These are phyloP conservation scores for Phataginus tetradactyla DNA, from an alignment of 2,797 vertebrate species.

Conservation along the genomic window DNA sequence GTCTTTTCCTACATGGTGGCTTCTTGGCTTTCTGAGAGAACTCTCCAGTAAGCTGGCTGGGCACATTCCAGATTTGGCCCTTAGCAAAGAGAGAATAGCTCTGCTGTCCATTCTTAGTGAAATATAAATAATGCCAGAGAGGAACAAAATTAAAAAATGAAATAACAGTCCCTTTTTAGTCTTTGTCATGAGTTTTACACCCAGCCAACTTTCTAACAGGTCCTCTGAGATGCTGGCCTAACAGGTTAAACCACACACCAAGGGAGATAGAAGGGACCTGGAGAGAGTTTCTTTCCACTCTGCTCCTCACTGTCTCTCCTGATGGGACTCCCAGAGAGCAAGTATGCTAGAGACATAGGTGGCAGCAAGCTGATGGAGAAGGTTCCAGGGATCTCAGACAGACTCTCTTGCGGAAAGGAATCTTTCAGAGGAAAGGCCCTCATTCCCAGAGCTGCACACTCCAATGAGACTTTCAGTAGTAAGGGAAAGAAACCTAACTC, in stretches of 20 bases:
- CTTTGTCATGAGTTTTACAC: constrained; percentile 46
- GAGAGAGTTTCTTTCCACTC: neutral
- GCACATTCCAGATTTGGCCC: constrained; percentile 22
- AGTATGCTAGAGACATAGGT: neutral
- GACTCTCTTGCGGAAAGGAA: neutral
- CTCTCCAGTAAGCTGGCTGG: neutral
- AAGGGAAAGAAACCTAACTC: neutral
- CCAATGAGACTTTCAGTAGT: neutral
- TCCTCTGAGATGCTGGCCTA: neutral
- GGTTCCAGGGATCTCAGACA: neutral
- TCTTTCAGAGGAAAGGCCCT: neutral
- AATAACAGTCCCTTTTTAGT: neutral
- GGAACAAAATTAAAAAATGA: neutral
- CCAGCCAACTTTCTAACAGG: neutral
- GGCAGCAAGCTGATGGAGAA: neutral
- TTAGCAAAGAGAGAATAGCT: neutral
- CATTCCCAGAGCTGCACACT: neutral
- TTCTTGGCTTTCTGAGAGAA: neutral
- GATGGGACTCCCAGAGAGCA: neutral
- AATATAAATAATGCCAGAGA: constrained; percentile 44
- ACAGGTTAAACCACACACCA: neutral
- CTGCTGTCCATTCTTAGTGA: constrained; percentile 17
- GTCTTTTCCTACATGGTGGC: neutral
- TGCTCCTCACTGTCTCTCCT: neutral
- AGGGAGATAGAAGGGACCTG: accelerated